Percentiles rank a stretch among this genome's conserved stretches.
Conservation (phyloP, 2,797 vertebrate species). For the Oreonectes daqikongensis region DNA sequence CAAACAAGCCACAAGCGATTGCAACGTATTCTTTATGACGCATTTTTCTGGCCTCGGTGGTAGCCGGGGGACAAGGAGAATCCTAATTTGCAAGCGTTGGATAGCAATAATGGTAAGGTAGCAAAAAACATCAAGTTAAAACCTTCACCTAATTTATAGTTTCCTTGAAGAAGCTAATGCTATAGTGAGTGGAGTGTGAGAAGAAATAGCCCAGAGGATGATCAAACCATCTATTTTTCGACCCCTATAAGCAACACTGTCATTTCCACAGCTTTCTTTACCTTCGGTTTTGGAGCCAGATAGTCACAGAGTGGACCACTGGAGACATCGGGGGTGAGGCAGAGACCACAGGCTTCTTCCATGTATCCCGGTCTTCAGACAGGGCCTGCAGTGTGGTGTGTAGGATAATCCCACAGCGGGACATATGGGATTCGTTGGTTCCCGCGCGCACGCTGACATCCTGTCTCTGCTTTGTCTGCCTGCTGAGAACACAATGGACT, state of each 20-base stretch:
- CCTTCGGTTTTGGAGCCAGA: slow-evolving; percentile 74
- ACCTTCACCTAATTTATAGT: slow-evolving; percentile 73
- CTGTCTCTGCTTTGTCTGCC: slow-evolving; percentile 23
- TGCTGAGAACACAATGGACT: not conserved
- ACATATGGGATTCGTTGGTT: slow-evolving; percentile 25
- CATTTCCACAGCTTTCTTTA: slow-evolving; percentile 77
- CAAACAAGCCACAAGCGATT: slow-evolving; percentile 73
- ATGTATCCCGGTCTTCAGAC: slow-evolving; percentile 59
- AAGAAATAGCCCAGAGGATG: slow-evolving; percentile 74
- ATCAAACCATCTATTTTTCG: slow-evolving; percentile 80
- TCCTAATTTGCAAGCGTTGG: slow-evolving; percentile 75
- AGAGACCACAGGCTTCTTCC: slow-evolving; percentile 75
- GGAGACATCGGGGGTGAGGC: slow-evolving; percentile 70
- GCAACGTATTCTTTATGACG: slow-evolving; percentile 72
- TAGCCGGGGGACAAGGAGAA: slow-evolving; percentile 72
- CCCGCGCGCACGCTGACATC: slow-evolving; percentile 2
- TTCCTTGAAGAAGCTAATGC: slow-evolving; percentile 73
- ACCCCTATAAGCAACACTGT: slow-evolving; percentile 69
- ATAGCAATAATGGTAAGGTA: slow-evolving; percentile 81
- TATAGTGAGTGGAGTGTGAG: slow-evolving; percentile 70
- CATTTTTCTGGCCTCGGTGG: slow-evolving; percentile 74
- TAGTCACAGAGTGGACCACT: slow-evolving; percentile 63
- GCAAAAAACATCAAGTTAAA: slow-evolving; percentile 71
- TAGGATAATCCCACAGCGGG: slow-evolving; percentile 31
- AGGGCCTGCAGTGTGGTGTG: slow-evolving; percentile 46